These are phyloP conservation scores for Aphis gossypii DNA, from an alignment of 1,140 invertebrate genomes.

Conservation along the genomic window DNA sequence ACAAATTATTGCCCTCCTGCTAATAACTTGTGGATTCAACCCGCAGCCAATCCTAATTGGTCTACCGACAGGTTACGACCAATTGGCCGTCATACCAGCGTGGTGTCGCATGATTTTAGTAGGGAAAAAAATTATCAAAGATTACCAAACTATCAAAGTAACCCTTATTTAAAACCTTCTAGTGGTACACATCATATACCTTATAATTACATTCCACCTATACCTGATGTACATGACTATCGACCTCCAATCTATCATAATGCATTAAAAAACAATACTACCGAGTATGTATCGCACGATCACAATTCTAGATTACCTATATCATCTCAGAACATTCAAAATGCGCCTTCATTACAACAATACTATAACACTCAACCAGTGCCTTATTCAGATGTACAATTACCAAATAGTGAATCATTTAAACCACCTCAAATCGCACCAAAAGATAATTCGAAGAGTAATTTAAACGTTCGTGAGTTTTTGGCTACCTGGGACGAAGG, in stretches of 20 bases:
- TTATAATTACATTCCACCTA: conserved; percentile 40
- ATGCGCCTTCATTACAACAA: background rate
- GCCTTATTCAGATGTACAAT: background rate
- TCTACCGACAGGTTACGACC: conserved; percentile 9
- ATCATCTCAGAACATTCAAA: conserved; percentile 33
- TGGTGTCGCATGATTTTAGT: background rate
- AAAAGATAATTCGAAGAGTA: background rate
- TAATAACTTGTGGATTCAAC: conserved; percentile 48
- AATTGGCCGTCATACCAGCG: background rate
- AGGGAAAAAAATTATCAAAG: conserved; percentile 44
- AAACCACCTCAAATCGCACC: background rate
- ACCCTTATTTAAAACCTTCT: conserved; percentile 9
- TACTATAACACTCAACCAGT: conserved; percentile 38
- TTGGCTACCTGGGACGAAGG: conserved; percentile 59
- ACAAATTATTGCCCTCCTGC: conserved; percentile 41
- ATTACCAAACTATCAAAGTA: conserved; percentile 50
- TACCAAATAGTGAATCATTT: conserved; percentile 5
- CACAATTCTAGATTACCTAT: background rate
- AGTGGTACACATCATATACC: conserved; percentile 27
- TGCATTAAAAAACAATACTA: background rate
- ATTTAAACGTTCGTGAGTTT: conserved; percentile 59
- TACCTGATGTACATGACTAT: conserved; percentile 38
- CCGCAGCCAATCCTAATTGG: conserved; percentile 17
- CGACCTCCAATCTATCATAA: conserved; percentile 27
- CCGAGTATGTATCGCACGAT: background rate